Evolutionary conservation across 30 jellyfish, hydroid and myxozoan species (phyloP).

Genomic region (Turritopsis dohrnii): DNA sequence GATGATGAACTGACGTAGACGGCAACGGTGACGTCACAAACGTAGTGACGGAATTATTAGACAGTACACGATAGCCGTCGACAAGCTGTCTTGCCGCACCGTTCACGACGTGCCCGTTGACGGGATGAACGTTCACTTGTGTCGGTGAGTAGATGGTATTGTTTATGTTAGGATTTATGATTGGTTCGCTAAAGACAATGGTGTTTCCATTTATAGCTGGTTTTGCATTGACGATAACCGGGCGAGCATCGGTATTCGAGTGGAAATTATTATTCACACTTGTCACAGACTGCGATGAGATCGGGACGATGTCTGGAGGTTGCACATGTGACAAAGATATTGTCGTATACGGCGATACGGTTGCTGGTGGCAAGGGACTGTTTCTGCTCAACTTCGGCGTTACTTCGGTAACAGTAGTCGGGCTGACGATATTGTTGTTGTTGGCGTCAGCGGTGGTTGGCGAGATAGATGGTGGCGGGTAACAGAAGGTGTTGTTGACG

Average conservation of each 20-base stretch:
- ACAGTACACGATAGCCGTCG: slow-evolving; percentile 7
- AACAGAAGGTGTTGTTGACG: not conserved
- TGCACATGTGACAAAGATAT: not conserved
- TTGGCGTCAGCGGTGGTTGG: not conserved
- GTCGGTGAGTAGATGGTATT: not conserved
- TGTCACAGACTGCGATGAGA: not conserved
- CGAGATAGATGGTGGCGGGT: not conserved
- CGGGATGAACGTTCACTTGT: not conserved
- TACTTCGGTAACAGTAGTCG: not conserved
- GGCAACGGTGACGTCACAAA: slow-evolving; percentile 18
- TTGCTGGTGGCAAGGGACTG: not conserved
- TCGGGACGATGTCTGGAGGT: slow-evolving; percentile 12
- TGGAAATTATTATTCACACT: not conserved
- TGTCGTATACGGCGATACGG: slow-evolving; percentile 4
- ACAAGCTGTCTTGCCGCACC: not conserved
- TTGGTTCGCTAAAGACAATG: not conserved
- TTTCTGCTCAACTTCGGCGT: not conserved
- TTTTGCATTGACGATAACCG: not conserved
- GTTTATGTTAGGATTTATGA: not conserved
- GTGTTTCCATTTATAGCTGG: not conserved
- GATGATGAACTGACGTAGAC: not conserved
- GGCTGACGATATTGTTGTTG: not conserved
- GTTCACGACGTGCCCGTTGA: not conserved
- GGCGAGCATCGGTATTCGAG: not conserved
- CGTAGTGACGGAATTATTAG: not conserved